phyloP scores from a whole-genome alignment of 1,140 invertebrate species.

The Cataglyphis hispanica region DNA sequence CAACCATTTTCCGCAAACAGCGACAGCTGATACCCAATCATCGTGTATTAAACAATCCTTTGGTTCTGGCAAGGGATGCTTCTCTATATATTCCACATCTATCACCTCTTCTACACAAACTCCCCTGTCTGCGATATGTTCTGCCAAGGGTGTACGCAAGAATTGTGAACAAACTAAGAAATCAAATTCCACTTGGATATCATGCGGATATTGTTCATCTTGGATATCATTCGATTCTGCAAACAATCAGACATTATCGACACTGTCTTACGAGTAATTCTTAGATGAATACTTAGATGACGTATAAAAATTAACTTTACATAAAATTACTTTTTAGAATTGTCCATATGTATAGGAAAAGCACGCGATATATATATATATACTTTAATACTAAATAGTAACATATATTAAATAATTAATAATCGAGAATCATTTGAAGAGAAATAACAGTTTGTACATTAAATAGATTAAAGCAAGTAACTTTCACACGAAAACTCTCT shows the following conservation, averaged over 20 bases:
- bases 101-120: constrained; percentile 92
- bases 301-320: constrained; percentile 16
- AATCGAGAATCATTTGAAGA: background rate
- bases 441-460: background rate
- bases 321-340: constrained; percentile 19
- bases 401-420: background rate
- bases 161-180: constrained; percentile 95
- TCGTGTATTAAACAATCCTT: constrained; percentile 96
- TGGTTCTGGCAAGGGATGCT: constrained; percentile 95
- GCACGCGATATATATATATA: background rate
- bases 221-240: constrained; percentile 80
- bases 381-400: background rate
- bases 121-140: constrained; percentile 90
- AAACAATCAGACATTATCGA: constrained; percentile 28
- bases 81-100: constrained; percentile 96
- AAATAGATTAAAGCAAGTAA: background rate
- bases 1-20: constrained; percentile 91
- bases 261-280: background rate
- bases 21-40: constrained; percentile 97
- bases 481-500: background rate
- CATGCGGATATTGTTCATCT: too few relatives aligned
- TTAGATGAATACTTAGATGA: background rate
- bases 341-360: background rate
- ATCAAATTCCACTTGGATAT: constrained; percentile 96
- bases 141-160: constrained; percentile 89